These are phyloP conservation scores for Taxidea taxus DNA, from an alignment of 2,113 vertebrate species.

Conservation along the genomic window DNA sequence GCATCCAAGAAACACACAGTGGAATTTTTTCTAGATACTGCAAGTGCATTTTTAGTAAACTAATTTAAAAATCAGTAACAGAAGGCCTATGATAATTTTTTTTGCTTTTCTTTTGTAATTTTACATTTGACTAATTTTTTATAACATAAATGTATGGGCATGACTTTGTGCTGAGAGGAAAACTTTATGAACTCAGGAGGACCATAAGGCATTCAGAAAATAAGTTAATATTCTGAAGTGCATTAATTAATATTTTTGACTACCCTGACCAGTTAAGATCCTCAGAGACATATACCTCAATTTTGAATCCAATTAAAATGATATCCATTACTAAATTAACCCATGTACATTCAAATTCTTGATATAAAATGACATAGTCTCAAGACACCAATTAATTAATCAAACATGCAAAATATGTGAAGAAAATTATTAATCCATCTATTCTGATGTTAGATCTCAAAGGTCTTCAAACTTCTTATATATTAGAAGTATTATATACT, in stretches of 20 bases:
- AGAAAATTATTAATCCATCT: slow-evolving; percentile 63
- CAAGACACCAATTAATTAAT: slow-evolving; percentile 72
- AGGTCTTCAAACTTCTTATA: slow-evolving; percentile 40
- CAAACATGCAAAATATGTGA: slow-evolving; percentile 73
- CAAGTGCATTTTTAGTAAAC: slow-evolving; percentile 2
- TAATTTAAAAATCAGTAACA: slow-evolving; percentile 51
- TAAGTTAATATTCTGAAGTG: slow-evolving; percentile 55
- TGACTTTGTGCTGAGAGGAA: not conserved
- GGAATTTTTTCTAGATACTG: not conserved
- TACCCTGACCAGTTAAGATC: slow-evolving; percentile 67
- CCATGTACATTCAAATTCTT: slow-evolving; percentile 70
- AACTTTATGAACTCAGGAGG: not conserved
- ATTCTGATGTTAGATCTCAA: slow-evolving; percentile 43
- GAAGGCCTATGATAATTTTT: not conserved
- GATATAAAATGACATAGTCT: slow-evolving; percentile 74
- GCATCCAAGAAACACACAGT: not conserved
- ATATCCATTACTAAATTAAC: slow-evolving; percentile 72
- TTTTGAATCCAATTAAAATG: slow-evolving; percentile 78
- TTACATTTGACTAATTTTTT: slow-evolving; percentile 22
- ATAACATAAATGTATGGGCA: not conserved
- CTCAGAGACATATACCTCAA: slow-evolving; percentile 70
- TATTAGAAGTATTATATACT: slow-evolving; percentile 10
- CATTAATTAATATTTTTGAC: slow-evolving; percentile 73
- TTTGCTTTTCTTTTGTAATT: not conserved
- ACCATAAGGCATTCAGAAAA: slow-evolving; percentile 45